Evolutionary conservation across 2,797 vertebrate genomes (phyloP).

Genomic region (Knipowitschia caucasica): DNA sequence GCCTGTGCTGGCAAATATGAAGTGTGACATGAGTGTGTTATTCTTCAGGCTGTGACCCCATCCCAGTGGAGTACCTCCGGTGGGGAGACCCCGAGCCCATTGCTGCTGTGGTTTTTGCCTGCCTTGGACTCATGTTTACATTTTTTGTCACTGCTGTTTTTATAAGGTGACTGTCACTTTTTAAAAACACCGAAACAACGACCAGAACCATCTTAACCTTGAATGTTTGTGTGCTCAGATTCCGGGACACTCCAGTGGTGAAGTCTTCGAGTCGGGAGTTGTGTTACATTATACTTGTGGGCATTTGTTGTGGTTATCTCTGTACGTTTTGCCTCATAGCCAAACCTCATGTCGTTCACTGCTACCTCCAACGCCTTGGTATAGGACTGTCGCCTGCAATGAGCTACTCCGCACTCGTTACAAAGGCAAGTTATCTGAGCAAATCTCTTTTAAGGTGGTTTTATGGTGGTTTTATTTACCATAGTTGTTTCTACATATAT

Average conservation of each 20-base stretch:
- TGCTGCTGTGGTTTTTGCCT: conserved; percentile 94
- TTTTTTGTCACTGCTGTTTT: conserved; percentile 93
- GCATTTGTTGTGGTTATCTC: conserved; percentile 94
- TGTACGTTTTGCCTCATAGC: conserved; percentile 96
- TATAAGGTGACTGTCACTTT: conserved; percentile 78
- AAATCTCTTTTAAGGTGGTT: no score
- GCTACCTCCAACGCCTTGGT: conserved; percentile 93
- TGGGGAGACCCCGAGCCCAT: conserved; percentile 98
- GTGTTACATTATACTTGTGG: conserved; percentile 95
- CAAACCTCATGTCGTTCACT: conserved; percentile 90
- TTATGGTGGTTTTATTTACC: conserved; percentile 13
- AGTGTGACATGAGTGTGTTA: neutral
- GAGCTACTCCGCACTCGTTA: conserved; percentile 97
- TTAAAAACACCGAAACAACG: neutral
- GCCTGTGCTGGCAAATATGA: neutral
- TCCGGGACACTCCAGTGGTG: conserved; percentile 93
- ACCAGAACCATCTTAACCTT: neutral
- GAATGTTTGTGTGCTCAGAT: conserved; percentile 41
- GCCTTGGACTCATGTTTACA: conserved; percentile 90
- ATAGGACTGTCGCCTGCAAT: conserved; percentile 96
- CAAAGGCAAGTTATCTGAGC: conserved; percentile 76
- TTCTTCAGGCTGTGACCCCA: conserved; percentile 86
- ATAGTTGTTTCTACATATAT: conserved; percentile 28
- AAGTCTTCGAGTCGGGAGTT: conserved; percentile 97
- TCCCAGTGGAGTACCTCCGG: conserved; percentile 91